Evolutionary conservation across 2,888 invertebrate species (phyloP), one percentile per base, ranked within the genome.

Genomic region (Lasiommata megera): DNA sequence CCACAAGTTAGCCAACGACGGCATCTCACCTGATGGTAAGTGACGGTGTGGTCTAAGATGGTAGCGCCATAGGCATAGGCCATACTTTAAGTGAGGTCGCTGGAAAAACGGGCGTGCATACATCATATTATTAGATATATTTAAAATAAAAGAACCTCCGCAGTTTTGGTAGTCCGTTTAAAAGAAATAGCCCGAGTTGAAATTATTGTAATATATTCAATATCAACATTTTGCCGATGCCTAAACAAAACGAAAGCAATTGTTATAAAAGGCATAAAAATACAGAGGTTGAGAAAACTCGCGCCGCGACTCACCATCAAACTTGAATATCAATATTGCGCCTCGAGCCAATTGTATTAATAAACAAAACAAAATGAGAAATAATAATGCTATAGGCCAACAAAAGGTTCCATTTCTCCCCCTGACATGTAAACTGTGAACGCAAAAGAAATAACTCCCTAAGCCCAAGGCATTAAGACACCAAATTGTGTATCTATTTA

Each of bases 311-410:
- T 89, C 84, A 90, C 89, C 89, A 88, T 89, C 89, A 87, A 86
- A 88, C 90, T 88, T 88, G 90, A 90, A 90, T 90, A 90, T 90
- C 90, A 90, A 90, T 90, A 90, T 89, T 88, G 86, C 87, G 90
- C 90, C 90, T 83, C 85, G 74, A 83, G 90, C 90, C 89, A 90
- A 90, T 90, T 89, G 89, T 90, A 90, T 90, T 90, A 90, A 90
- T 90, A 90, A 90, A 90, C 90, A 90, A 90, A 90, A 90, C 89
- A 90, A 90, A 90, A 90, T 89, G 89, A 87, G 87, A 90, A 88
- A 90, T 90, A 90, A 90, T 90, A 90, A 90, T 86, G 85, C 90
- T 88, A 89, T 87, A 86, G 90, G 84, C 88, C 84, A 90, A 90
- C 90, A 90, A 90, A 89, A 90, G 90, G 86, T 87, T 87, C 84